A percentile compares a stretch with the other conserved stretches of the same genome.
phyloP scores from a whole-genome alignment of 2,113 vertebrate genomes.

The Mustela nigripes region DNA sequence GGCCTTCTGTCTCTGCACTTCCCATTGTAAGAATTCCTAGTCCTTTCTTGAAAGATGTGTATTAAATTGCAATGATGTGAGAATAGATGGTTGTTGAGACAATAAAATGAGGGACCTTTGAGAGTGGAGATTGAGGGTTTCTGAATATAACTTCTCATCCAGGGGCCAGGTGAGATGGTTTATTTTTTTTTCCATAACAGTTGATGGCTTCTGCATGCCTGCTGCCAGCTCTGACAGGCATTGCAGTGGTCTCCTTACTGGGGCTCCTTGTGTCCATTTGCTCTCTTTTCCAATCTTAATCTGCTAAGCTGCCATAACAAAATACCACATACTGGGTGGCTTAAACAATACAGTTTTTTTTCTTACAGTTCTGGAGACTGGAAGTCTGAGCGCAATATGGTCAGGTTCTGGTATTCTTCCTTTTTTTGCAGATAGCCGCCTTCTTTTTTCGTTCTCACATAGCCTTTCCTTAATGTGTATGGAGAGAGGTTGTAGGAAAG shows the following conservation, averaged over 20 bases:
- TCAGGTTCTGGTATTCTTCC: background rate
- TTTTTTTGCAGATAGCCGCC: background rate
- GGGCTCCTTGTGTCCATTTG: background rate
- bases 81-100: background rate
- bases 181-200: slow-evolving; percentile 8
- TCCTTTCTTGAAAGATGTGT: slow-evolving; percentile 54
- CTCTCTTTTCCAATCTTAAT: background rate
- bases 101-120: background rate
- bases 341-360: slow-evolving; percentile 31
- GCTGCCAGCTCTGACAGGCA: background rate
- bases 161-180: background rate
- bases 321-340: background rate
- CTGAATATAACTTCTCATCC: background rate
- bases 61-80: background rate
- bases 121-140: background rate
- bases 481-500: background rate
- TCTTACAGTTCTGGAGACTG: background rate
- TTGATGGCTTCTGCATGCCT: slow-evolving; percentile 18
- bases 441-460: background rate
- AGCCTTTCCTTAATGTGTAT: background rate
- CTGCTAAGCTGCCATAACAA: background rate
- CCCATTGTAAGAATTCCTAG: slow-evolving; percentile 11
- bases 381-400: background rate
- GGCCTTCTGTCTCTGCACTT: background rate
- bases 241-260: background rate